Percentiles rank a stretch among this genome's conserved stretches.
phyloP scores from a whole-genome alignment of 1,140 invertebrate species.

The Dendroctonus valens region DNA sequence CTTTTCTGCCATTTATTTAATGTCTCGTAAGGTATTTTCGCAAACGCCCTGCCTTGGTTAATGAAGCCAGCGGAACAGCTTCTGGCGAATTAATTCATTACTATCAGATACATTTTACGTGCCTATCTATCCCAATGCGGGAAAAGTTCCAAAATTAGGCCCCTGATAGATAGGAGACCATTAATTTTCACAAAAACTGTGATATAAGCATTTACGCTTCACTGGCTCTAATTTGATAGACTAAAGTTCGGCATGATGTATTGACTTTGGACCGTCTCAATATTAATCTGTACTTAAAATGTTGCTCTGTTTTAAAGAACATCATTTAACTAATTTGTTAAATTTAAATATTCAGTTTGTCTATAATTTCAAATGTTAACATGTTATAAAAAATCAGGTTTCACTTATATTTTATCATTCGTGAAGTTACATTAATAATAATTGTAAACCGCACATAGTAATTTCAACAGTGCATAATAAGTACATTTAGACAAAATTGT shows the following conservation, averaged over 20 bases:
- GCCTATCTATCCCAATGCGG: slow-evolving; percentile 11
- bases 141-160: slow-evolving; percentile 25
- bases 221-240: background rate
- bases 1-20: slow-evolving; percentile 34
- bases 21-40: slow-evolving; percentile 33
- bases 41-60: slow-evolving; percentile 24
- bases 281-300: no score
- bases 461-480: no score
- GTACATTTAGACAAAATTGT: no score
- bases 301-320: no score
- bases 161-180: slow-evolving; percentile 18
- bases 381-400: no score
- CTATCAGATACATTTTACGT: slow-evolving; percentile 30
- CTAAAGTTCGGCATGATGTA: background rate
- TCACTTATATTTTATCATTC: no score
- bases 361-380: no score
- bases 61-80: slow-evolving; percentile 23
- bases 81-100: slow-evolving; percentile 34
- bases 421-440: no score
- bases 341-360: no score
- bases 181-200: slow-evolving; percentile 29
- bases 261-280: background rate
- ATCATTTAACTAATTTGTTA: no score
- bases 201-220: slow-evolving; percentile 15
- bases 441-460: no score